Percentiles rank a stretch among this genome's conserved stretches.
Conservation (phyloP, 2,113 vertebrate genomes). For the Cervus canadensis region DNA sequence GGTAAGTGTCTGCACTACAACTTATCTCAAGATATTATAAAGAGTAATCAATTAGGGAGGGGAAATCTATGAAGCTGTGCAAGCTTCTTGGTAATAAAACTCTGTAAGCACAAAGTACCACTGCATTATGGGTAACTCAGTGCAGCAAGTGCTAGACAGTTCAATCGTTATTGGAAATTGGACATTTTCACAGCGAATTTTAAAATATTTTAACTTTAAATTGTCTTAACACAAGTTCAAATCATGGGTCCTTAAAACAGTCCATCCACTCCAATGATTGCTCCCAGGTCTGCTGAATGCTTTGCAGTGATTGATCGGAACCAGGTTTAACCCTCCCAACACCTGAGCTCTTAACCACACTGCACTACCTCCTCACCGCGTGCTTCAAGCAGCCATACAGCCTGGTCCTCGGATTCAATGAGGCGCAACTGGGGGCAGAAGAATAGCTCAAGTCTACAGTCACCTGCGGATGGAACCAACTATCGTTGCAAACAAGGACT, state of each 20-base stretch:
- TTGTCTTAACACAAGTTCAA: background rate
- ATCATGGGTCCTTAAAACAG: background rate
- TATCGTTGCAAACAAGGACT: background rate
- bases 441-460: background rate
- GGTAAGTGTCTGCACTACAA: background rate
- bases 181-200: background rate
- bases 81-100: slow-evolving; percentile 5
- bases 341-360: background rate
- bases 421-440: background rate
- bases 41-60: background rate
- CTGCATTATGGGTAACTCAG: background rate
- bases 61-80: background rate
- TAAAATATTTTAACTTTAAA: background rate
- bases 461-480: background rate
- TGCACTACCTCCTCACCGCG: background rate
- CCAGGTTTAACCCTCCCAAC: background rate
- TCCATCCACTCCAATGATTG: background rate
- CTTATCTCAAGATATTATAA: background rate
- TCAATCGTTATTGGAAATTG: background rate
- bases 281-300: background rate
- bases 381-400: background rate
- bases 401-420: background rate
- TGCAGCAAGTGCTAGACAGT: background rate
- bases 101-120: background rate
- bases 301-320: background rate